Evolutionary conservation across 2,888 invertebrate genomes (phyloP), one percentile per base, ranked within the genome.

Genomic region (Aquatica leii): DNA sequence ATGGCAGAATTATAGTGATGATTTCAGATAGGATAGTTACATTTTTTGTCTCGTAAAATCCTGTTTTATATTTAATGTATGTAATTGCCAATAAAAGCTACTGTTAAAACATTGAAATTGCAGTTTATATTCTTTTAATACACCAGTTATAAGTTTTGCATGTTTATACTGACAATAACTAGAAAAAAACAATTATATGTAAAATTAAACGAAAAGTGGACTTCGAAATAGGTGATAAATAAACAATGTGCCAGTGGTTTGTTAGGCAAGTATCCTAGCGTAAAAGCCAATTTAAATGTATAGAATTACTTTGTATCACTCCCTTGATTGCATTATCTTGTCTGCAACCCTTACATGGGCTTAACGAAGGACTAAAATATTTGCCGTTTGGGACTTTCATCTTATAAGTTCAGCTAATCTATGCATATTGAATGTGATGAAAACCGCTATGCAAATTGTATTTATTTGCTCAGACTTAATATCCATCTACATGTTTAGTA

Each of bases 281-380:
- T 65, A 65, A 65, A 76, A 78, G 78, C 80, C 79, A 79, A 81
- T 81, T 81, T 81, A 81, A 80, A 81, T 81, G 81, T 81, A 81
- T 80, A 79, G 79, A 79, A 80, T 80, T 80, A 79, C 78, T 74
- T 24, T 74, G 76, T 78, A 78, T 76, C 75, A 78, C 78, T 78
- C 78, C 78, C 74, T 77, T 76, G 76, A 77, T 77, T 78, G 75
- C 72, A 73, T 76, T 77, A 76, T 77, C 73, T 74, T 73, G 75
- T 75, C 74, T 71, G 72, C 76, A 74, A 75, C 78, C 77, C 77
- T 77, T 74, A 72, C 72, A 65, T 66, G 62, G 69, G 69, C 74
- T 76, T 76, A 77, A 77, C 75, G 73, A 74, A 78, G 76, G 76
- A 68, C 76, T 78, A 77, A 80, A 78, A 80, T 80, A 80, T 80